Conservation (phyloP, 2,888 invertebrate genomes). For the Volucella bombylans region DNA sequence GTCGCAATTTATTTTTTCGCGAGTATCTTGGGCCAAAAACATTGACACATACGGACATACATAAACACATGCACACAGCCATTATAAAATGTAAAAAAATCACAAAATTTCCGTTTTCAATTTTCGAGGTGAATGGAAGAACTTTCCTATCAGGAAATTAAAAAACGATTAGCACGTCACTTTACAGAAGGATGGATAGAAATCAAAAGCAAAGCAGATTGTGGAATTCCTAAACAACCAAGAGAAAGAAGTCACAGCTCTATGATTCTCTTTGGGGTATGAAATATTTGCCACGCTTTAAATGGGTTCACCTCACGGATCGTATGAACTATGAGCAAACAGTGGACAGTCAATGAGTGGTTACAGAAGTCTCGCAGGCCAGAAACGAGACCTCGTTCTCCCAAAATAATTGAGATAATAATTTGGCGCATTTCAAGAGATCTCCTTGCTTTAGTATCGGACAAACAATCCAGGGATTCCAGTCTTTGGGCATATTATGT, state of each 20-base stretch:
- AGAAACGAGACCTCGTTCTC: constrained; percentile 95
- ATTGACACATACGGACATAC: no score
- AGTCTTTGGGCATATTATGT: no score
- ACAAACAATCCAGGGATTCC: no score
- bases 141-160: constrained; percentile 52
- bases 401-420: constrained; percentile 91
- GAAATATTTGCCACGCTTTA: constrained; percentile 96
- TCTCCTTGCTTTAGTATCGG: no score
- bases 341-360: constrained; percentile 91
- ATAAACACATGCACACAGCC: no score
- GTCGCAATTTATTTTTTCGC: no score
- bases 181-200: constrained; percentile 98
- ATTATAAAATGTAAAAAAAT: no score
- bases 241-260: constrained; percentile 92
- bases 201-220: constrained; percentile 94
- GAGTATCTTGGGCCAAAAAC: no score
- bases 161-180: constrained; percentile 84
- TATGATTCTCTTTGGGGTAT: constrained; percentile 97
- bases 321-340: constrained; percentile 95
- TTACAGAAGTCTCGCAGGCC: constrained; percentile 94
- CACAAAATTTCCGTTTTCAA: no score
- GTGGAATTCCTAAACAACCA: constrained; percentile 92
- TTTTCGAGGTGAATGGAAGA: no score
- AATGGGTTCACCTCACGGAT: constrained; percentile 98
- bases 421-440: no score